These are phyloP conservation scores for Drosophila ustulata DNA, from an alignment of 2,888 invertebrate species.

Conservation along the genomic window DNA sequence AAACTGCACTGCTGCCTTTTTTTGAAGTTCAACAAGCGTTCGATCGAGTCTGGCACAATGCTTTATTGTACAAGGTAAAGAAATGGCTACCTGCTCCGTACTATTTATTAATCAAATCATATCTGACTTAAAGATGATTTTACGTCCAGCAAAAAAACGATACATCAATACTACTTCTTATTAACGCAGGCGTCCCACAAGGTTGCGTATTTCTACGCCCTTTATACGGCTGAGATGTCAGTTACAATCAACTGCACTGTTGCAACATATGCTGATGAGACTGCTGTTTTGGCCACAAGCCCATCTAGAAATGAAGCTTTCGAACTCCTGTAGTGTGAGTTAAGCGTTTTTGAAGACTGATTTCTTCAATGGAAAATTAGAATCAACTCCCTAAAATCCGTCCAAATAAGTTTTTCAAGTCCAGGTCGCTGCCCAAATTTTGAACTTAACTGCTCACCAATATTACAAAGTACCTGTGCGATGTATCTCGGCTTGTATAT, in stretches of 20 bases:
- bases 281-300: conserved; percentile 6
- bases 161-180: neutral
- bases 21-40: too few species aligned
- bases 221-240: conserved; percentile 20
- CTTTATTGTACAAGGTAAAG: conserved; percentile 14
- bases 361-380: neutral
- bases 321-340: neutral
- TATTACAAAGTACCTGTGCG: conserved; percentile 4
- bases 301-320: conserved; percentile 10
- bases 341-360: conserved; percentile 5
- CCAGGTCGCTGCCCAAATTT: conserved; percentile 8
- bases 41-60: neutral
- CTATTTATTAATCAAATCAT: conserved; percentile 13
- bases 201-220: conserved; percentile 1
- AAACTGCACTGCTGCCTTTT: too few species aligned
- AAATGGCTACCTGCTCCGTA: conserved; percentile 7
- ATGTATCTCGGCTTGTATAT: too few species aligned
- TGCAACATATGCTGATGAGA: conserved; percentile 20
- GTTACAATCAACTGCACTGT: neutral
- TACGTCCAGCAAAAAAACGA: conserved; percentile 15
- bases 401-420: conserved; percentile 10
- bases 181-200: conserved; percentile 7
- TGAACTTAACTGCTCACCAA: conserved; percentile 10
- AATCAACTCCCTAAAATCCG: neutral
- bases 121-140: conserved; percentile 4